phyloP scores from a whole-genome alignment of 2,797 vertebrate species.

The Acrossocheilus wenchowensis region DNA sequence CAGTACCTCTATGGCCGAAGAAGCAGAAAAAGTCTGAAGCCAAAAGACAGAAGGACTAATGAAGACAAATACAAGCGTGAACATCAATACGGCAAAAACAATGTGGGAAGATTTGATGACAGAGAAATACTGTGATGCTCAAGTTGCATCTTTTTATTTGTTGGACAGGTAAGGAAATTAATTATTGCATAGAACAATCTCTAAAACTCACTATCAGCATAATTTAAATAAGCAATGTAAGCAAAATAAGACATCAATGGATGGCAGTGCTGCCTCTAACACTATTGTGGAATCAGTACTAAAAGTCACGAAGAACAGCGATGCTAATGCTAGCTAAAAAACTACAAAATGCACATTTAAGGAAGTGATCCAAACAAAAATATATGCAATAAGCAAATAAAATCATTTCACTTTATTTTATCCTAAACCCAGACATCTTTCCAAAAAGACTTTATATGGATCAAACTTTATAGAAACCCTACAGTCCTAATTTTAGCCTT shows the following conservation, averaged over 20 bases:
- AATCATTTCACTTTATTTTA: background rate
- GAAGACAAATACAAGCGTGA: background rate
- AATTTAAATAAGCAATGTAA: background rate
- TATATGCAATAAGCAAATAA: background rate
- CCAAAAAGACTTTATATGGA: background rate
- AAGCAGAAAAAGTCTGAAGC: no score
- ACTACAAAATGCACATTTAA: no score
- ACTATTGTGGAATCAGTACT: background rate
- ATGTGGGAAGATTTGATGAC: no score
- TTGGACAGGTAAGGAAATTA: background rate
- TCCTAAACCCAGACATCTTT: background rate
- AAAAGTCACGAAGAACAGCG: background rate
- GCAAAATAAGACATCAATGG: background rate
- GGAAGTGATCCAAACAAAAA: background rate
- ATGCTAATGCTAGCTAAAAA: background rate
- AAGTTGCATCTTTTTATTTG: no score
- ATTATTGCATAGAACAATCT: background rate
- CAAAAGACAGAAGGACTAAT: background rate
- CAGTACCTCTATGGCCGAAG: no score
- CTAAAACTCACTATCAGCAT: background rate
- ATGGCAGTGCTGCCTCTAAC: background rate
- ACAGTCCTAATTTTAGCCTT: conserved; percentile 15
- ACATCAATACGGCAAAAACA: no score
- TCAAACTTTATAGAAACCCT: conserved; percentile 58
- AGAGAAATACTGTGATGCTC: no score